Conservation (phyloP, 2,113 vertebrate species). For the Arvicanthis niloticus region DNA sequence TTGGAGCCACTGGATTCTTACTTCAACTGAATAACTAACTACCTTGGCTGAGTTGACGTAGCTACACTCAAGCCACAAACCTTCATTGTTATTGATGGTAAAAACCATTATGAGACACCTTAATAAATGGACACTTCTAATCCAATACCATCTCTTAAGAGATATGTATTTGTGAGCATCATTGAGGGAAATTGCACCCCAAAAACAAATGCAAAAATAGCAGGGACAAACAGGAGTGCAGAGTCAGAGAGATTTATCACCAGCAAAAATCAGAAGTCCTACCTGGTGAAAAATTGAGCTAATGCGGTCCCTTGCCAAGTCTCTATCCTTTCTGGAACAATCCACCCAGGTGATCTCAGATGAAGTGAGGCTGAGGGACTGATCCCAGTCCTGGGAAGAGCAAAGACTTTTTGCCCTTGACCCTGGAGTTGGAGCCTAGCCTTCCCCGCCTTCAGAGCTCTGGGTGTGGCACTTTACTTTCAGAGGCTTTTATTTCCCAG, state of each 20-base stretch:
- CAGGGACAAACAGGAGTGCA: neutral
- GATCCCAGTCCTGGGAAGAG: neutral
- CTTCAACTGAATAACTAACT: neutral
- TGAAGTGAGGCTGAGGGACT: neutral
- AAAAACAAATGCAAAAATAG: conserved; percentile 10
- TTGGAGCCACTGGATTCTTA: conserved; percentile 28
- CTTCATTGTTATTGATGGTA: neutral
- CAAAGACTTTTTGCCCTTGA: neutral
- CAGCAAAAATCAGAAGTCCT: neutral
- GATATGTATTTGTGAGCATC: neutral
- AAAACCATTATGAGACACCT: neutral
- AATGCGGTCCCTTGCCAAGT: neutral
- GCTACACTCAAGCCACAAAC: neutral
- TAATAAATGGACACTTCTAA: neutral
- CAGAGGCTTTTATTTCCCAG: neutral
- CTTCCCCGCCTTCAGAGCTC: neutral
- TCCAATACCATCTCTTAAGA: conserved; percentile 36
- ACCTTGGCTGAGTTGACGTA: neutral
- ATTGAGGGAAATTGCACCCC: neutral
- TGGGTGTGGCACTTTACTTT: neutral
- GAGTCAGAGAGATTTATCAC: conserved; percentile 2
- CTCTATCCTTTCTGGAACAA: neutral
- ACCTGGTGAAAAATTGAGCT: neutral
- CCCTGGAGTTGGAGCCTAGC: neutral
- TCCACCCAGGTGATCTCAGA: neutral